Evolutionary conservation across 2,797 vertebrate species (phyloP).

Genomic region (Rhinella marina): DNA sequence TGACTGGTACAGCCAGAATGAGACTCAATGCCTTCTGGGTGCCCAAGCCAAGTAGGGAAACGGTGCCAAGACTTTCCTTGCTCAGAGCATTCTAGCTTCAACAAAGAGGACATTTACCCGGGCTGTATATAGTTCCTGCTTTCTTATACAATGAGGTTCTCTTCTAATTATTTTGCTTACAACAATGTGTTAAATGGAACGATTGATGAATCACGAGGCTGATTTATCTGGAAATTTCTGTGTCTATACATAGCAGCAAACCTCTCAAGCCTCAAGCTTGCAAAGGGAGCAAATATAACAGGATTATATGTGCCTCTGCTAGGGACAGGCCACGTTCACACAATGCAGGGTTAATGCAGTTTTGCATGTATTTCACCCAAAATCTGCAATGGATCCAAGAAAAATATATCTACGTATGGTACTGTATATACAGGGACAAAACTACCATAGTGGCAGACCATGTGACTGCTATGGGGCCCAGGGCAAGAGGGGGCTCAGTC

Average conservation of each 20-base stretch:
- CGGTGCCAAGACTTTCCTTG: conserved; percentile 37
- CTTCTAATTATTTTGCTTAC: conserved; percentile 16
- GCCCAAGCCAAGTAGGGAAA: conserved; percentile 56
- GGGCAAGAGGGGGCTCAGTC: too few relatives aligned
- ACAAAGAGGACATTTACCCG: conserved; percentile 54
- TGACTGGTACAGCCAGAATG: conserved; percentile 63
- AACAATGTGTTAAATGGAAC: conserved; percentile 10
- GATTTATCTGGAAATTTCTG: background rate
- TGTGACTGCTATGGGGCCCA: too few relatives aligned
- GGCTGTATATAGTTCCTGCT: conserved; percentile 24
- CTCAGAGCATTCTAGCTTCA: conserved; percentile 22
- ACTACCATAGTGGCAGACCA: too few relatives aligned
- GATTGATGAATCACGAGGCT: background rate
- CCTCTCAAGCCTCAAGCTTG: background rate
- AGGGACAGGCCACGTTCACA: background rate
- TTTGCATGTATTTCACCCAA: background rate
- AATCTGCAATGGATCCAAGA: background rate
- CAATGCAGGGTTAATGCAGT: too few relatives aligned
- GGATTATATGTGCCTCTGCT: background rate
- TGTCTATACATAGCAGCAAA: background rate
- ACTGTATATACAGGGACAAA: too few relatives aligned
- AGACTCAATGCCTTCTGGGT: conserved; percentile 61
- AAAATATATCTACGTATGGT: background rate
- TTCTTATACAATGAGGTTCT: conserved; percentile 35
- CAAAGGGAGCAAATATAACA: background rate